Evolutionary conservation across 2,113 vertebrate genomes (phyloP), one percentile per base, ranked within the genome.

Genomic region (Ondatra zibethicus): DNA sequence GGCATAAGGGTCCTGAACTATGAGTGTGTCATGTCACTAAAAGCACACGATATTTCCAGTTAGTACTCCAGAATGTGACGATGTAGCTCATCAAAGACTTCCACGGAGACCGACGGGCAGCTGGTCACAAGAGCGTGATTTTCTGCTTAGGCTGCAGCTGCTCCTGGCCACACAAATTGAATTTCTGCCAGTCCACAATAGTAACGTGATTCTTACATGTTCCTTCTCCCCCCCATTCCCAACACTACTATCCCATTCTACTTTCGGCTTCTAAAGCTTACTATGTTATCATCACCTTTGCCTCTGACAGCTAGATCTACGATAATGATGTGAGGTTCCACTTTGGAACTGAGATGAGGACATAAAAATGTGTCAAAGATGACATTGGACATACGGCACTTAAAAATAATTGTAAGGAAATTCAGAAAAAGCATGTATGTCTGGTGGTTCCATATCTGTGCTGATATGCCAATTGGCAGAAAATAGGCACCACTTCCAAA

Each of bases 321-420:
- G 86, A 89, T 91, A 58, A 39, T 66, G 91, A 55, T 47, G 23
- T n/a, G 78, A 95, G 70, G 45, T 76, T 95, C 97, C 78, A 91
- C 55, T 95, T 42, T 88, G 61, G 91, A 93, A 95, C 86, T 94
- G 66, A 33, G 55, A 92, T 7, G 66, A 96, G 95, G 91, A 70
- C 58, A 86, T 61, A 96, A 73, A 92, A 91, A 96, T 50, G 94
- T 96, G 87, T 85, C 84, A 89, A 73, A 84, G 96, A 92, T 3
- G 91, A 87, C 91, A 76, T 9, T 81, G 96, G 97, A 96, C 96
- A 96, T 86, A 95, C 77, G 92, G 86, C 80, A 52, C 87, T 96
- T 96, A 93, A 75, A 92, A 97, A 91, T 11, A 33, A 95, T 96
- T 95, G 61, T 95, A 94, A 76, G 2, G 23, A 87, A 93, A 96